Evolutionary conservation across 1,140 invertebrate species (phyloP), one percentile per base, ranked within the genome.

Genomic region (Bombus cullumanus): DNA sequence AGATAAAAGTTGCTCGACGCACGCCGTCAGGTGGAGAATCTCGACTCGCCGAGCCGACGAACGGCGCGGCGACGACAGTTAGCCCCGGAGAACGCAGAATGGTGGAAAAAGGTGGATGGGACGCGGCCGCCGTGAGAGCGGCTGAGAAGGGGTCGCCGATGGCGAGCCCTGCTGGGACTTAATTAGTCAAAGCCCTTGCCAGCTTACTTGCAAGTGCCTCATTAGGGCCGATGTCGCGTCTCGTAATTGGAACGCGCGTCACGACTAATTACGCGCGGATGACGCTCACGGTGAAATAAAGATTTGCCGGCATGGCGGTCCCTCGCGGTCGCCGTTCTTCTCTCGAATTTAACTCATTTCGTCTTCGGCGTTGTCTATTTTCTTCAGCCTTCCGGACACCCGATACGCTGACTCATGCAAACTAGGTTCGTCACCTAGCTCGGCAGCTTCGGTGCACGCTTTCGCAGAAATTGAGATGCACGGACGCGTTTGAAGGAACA

Each of bases 101-200:
- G 59, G 13, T n/a, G 59, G 75, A 41, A 78, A 78, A 78, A 78
- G 43, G 64, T 62, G 73, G 74, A 84, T 43, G 31, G 47, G 53
- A 64, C 25, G 41, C 31, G 41, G 2, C 22, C 41, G 68, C 6
- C 2, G 74, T 37, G 9, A 5, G 18, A 31, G 41, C 18, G 39
- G 34, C 28, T 47, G 69, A 62, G 76, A 47, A 68, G 76, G 64
- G 68, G 64, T 84, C 59, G 76, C 76, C 81, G 75, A 86, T 89
- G 88, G 64, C 83, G 75, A 80, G 83, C 85, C 81, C 85, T 86
- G 85, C 87, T 89, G 86, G 87, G 92, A 92, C 90, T 92, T 92
- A 90, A 92, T 93, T 93, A 93, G 92, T 92, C 92, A 93, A 92
- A 93, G 92, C 89, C 85, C 88, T 88, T 83, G 90, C 85, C 83